Base-by-base conservation (phyloP, 2,113 vertebrate genomes). In the Irena cyanogastra region DNA sequence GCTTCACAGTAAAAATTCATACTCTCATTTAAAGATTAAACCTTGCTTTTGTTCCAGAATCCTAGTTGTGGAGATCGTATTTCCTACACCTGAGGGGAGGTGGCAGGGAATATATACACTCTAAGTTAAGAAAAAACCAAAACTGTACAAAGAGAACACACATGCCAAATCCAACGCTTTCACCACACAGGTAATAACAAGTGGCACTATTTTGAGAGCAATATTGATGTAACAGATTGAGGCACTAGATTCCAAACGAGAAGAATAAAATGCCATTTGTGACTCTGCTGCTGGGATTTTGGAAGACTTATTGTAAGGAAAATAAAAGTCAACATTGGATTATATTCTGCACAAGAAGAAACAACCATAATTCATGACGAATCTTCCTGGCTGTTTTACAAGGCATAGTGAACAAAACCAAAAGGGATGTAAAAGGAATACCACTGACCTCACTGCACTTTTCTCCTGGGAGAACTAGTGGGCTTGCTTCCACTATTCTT, bases 401-500 rank as follows among this genome's bases (percentile, higher is more conserved):
- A 84, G 64, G 47, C 60, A 90, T 1, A 89, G 60, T 19, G 59
- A 90, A 80, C 26, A 93, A 85, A 95, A 83, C 31, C 7, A 4
- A 66, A 94, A 86, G 47, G 83, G 80, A 95, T 93, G 42, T 57
- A 74, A 66, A 90, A 87, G 59, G 53, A 83, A 83, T 85, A 77
- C 4, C 15, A 88, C 31, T 92, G 90, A 90, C 88, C 63, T 92
- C 88, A 93, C 75, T 50, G 37, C 17, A 16, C 54, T 81, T 90
- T 63, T 50, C 96, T 92, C 88, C 83, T 90, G 94, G 90, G 90
- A 95, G 54, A 20, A 59, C 83, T 35, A 74, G 56, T 77, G 71
- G 88, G 83, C 90, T 88, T 90, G 76, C 68, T 94, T 97, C 86
- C 95, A 96, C 92, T 94, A 86, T 92, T 93, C 88, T 96, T 94